Evolutionary conservation across 2,797 vertebrate genomes (phyloP).

Genomic region (Forpus xanthops): DNA sequence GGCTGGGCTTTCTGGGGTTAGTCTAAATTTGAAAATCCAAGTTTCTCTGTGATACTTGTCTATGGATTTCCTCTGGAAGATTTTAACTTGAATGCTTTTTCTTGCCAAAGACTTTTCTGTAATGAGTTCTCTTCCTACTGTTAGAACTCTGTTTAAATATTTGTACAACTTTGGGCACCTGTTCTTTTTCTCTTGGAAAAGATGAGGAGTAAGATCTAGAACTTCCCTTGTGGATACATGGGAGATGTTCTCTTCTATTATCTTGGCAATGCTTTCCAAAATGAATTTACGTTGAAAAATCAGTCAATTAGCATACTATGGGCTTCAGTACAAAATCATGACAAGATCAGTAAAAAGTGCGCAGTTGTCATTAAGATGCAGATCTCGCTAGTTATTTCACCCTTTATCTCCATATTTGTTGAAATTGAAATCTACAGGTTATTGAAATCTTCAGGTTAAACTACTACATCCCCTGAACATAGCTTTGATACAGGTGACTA

Average conservation of each 20-base stretch:
- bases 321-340: neutral
- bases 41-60: neutral
- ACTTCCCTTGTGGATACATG: neutral
- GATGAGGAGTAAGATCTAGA: neutral
- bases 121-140: neutral
- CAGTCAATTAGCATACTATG: neutral
- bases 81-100: neutral
- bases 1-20: neutral
- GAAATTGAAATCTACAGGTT: neutral
- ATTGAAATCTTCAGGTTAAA: neutral
- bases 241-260: neutral
- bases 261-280: neutral
- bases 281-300: neutral
- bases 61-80: neutral
- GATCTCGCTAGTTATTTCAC: neutral
- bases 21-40: neutral
- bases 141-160: neutral
- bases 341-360: neutral
- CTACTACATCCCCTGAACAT: neutral
- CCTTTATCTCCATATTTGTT: neutral
- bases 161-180: neutral
- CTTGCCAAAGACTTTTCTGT: neutral
- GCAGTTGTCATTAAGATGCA: neutral
- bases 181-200: neutral
- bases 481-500: neutral